Base-by-base conservation (phyloP, 1,140 invertebrate species). In the Drosophila nigrodunni region DNA sequence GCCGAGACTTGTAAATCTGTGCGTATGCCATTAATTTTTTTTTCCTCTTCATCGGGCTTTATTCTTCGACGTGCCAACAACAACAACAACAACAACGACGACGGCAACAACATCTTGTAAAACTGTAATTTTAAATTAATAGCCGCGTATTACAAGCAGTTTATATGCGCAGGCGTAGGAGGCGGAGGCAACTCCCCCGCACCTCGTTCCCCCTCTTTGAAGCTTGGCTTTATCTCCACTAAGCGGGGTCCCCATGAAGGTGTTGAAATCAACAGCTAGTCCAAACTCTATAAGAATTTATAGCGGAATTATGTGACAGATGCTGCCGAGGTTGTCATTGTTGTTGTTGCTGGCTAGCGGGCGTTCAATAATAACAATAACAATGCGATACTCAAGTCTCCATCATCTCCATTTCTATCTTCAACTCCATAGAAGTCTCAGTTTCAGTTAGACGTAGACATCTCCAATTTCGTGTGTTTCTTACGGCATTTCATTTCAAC, bases 101-200 rank as follows among this genome's bases (percentile, higher is more conserved):
- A 52, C 50, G 59, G 43, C 61, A 61, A 64, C 54, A 76, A 74
- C 61, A 68, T 68, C 78, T 89, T 79, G 85, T 89, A 89, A 89
- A 86, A 89, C 85, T 89, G 85, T 89, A 89, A 90, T 90, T 89
- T 90, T 81, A 89, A 89, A 89, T 89, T 89, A 89, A 89, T 89
- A 89, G 85, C 86, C 78, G 74, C 86, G 75, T 89, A 89, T 89
- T 89, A 89, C 85, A 85, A 88, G 85, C 85, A 85, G 85, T 89
- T 89, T 89, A 90, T 90, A 89, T 89, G 86, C 85, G 68, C 75
- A 64, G 70, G 83, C 83, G 83, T 88, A 74, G 83, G 83, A 80
- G 82, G 68, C 76, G 59, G 60, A 58, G 70, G 66, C 77, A 49
- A 50, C 73, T 50, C 55, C 49, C 77, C 41, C 60, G 59, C 65